Base-by-base conservation (phyloP, 2,888 invertebrate genomes). In the Amiota minor region DNA sequence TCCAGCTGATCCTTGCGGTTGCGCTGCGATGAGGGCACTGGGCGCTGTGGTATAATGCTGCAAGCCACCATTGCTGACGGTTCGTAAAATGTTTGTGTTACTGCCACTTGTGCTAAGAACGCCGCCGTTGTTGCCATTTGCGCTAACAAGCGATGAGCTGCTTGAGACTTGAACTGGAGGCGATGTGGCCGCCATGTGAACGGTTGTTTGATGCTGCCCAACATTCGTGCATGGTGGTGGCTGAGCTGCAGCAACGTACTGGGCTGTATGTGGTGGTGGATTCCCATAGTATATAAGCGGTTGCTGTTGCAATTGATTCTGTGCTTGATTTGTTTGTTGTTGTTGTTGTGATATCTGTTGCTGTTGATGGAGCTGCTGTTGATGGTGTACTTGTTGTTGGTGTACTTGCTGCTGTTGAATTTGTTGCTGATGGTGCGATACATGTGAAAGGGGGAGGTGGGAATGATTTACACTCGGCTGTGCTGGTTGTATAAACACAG, bases 21-120 rank as follows among this genome's bases (percentile, higher is more conserved):
- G 69, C n/a, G 83, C 76, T 12, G 18, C 50, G 56, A 82, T 82
- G 82, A 83, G 85, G 46, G 82, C 81, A 78, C 85, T 82, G 81
- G 85, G 74, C 47, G 65, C 80, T 70, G 74, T 11, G 68, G 74
- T 11, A 67, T 75, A 83, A 46, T 80, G 83, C 16, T 75, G 78
- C 62, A 83, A 14, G 50, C 77, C 53, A 3, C 78, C 14, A n/a
- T 70, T 83, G 75, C 71, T 79, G 1, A 84, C 20, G 12, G 76
- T 74, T 12, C 80, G 81, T 8, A 78, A 75, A 45, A 85, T 23
- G 23, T 75, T 83, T 1, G 82, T 74, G 14, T 74, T 75, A 65
- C 78, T 76, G 72, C 75, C 75, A 45, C 76, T 45, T 9, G 81
- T 73, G 47, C 78, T 73, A 2, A 79, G 74, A n/a, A 77, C 76